These are phyloP conservation scores for Antechinus flavipes DNA, from an alignment of 2,113 vertebrate genomes.

Conservation along the genomic window DNA sequence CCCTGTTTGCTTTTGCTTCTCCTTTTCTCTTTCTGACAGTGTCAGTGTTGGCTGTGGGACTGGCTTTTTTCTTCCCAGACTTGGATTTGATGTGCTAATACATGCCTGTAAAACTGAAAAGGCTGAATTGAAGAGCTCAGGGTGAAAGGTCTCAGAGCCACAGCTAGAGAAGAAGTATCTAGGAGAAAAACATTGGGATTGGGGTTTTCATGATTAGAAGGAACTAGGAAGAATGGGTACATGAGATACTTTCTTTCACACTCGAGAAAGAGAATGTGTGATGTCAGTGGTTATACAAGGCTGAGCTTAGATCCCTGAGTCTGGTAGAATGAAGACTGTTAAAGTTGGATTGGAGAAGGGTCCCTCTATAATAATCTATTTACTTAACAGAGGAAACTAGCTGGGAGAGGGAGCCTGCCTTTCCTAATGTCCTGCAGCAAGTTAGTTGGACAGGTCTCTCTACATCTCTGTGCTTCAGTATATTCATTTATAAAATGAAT, in stretches of 20 bases:
- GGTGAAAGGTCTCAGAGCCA: not conserved
- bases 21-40: not conserved
- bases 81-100: constrained; percentile 35
- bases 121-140: not conserved
- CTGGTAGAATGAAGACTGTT: not conserved
- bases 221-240: not conserved
- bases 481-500: not conserved
- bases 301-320: not conserved
- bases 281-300: not conserved
- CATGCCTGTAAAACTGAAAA: constrained; percentile 12
- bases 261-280: not conserved
- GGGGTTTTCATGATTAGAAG: not conserved
- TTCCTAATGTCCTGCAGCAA: not conserved
- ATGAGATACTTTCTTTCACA: not conserved
- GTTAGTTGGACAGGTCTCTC: not conserved
- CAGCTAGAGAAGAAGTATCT: not conserved
- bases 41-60: not conserved
- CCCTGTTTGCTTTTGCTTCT: constrained; percentile 62
- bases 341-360: not conserved
- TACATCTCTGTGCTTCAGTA: not conserved
- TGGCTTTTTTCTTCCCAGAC: constrained; percentile 47
- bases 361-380: not conserved
- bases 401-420: not conserved
- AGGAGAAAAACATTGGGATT: not conserved
- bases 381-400: not conserved